These are phyloP conservation scores for Cordilura impudica DNA, from an alignment of 2,888 invertebrate species.

Conservation along the genomic window DNA sequence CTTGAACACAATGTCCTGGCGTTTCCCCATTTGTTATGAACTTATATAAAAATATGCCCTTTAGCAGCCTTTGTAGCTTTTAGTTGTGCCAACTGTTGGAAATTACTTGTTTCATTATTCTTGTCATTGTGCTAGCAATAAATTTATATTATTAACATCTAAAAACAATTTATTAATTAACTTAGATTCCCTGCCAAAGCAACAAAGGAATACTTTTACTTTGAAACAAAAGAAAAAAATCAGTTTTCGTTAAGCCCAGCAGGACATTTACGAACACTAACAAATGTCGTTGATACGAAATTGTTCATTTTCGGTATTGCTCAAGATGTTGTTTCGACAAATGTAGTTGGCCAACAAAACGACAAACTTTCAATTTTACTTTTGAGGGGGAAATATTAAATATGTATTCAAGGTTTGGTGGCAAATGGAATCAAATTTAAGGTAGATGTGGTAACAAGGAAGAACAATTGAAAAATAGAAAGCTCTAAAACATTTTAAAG, in stretches of 20 bases:
- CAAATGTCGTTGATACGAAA: slow-evolving; percentile 20
- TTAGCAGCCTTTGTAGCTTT: background rate
- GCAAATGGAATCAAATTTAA: background rate
- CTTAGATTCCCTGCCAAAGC: slow-evolving; percentile 6
- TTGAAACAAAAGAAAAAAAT: background rate
- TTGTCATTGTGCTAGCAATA: slow-evolving; percentile 10
- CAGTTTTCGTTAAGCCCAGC: background rate
- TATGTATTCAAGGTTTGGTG: background rate
- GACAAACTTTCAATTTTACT: background rate
- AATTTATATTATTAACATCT: slow-evolving; percentile 35
- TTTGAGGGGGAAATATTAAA: background rate
- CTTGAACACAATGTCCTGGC: too few species aligned
- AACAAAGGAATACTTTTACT: slow-evolving; percentile 17
- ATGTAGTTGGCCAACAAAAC: background rate
- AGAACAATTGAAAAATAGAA: background rate
- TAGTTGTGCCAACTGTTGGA: background rate
- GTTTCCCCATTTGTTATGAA: background rate
- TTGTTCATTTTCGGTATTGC: background rate
- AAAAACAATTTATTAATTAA: slow-evolving; percentile 55
- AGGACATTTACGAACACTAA: background rate
- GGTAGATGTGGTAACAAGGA: background rate
- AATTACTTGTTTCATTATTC: too few species aligned
- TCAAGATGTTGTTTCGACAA: background rate
- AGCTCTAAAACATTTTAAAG: too few species aligned
- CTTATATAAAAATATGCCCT: background rate